phyloP scores from a whole-genome alignment of 1,140 invertebrate species.

The Drosophila punjabiensis region DNA sequence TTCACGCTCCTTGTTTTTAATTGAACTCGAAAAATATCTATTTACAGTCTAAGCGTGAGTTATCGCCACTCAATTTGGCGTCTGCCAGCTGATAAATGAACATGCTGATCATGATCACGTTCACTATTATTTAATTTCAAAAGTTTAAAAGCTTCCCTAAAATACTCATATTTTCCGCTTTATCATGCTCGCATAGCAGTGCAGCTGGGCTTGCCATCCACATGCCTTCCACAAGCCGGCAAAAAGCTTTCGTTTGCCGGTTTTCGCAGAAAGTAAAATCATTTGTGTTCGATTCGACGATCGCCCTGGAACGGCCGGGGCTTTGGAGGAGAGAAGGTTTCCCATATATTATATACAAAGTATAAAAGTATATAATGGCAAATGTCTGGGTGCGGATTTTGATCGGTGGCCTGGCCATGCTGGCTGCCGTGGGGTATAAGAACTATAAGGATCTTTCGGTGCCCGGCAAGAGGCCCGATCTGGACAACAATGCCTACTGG shows the following conservation, averaged over 20 bases:
- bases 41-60: conserved; percentile 39
- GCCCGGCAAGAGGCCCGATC: conserved; percentile 63
- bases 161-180: neutral
- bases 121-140: neutral
- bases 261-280: conserved; percentile 12
- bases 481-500: conserved; percentile 75
- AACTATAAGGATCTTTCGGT: conserved; percentile 62
- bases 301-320: neutral
- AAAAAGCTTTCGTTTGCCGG: conserved; percentile 32
- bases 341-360: neutral
- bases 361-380: conserved; percentile 34
- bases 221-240: conserved; percentile 14
- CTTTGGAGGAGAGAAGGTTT: neutral
- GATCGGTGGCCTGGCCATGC: conserved; percentile 49
- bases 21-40: too few relatives aligned
- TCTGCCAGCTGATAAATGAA: conserved; percentile 14
- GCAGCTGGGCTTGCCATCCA: neutral
- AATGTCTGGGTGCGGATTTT: conserved; percentile 48
- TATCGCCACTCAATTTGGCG: neutral
- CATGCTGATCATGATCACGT: conserved; percentile 14
- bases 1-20: neutral
- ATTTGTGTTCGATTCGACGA: conserved; percentile 21
- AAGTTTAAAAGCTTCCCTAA: conserved; percentile 13
- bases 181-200: conserved; percentile 32
- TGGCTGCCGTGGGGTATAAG: conserved; percentile 55